Percentiles rank a stretch among this genome's conserved stretches.
Evolutionary conservation across 2,888 invertebrate genomes (phyloP).

Genomic region (Polymixis flavicincta): DNA sequence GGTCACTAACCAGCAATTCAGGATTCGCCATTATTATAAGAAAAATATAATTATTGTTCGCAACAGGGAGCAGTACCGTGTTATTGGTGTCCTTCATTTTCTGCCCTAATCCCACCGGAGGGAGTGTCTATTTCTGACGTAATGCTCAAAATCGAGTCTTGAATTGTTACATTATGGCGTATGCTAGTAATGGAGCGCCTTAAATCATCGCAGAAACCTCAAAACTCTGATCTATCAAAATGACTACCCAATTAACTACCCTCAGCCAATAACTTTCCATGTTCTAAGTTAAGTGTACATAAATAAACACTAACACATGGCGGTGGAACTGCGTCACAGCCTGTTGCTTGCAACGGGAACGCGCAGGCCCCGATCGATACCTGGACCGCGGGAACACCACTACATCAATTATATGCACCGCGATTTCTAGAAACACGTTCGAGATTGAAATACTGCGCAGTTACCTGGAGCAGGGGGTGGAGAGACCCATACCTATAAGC

Average conservation of each 20-base stretch:
- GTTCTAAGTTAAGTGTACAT: constrained; percentile 37
- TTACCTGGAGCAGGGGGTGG: constrained; percentile 43
- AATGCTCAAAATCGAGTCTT: no score
- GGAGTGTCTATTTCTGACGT: no score
- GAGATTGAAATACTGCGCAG: constrained; percentile 59
- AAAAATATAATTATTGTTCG: no score
- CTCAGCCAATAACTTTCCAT: constrained; percentile 9
- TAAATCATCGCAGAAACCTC: neutral
- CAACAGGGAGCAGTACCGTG: no score
- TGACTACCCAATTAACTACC: constrained; percentile 6
- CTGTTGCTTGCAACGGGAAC: constrained; percentile 75
- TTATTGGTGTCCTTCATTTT: no score
- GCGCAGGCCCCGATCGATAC: constrained; percentile 84
- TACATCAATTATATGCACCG: constrained; percentile 70
- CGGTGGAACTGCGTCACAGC: constrained; percentile 76
- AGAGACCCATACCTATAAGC: neutral
- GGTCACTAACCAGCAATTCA: no score
- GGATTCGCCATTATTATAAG: no score
- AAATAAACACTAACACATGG: constrained; percentile 64
- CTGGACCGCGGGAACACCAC: constrained; percentile 67
- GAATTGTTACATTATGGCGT: no score
- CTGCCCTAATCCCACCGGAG: no score
- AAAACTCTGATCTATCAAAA: constrained; percentile 10
- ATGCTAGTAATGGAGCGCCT: no score
- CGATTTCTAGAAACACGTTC: constrained; percentile 62